Evolutionary conservation across 1,140 invertebrate genomes (phyloP), one percentile per base, ranked within the genome.

Genomic region (Monochamus saltuarius): DNA sequence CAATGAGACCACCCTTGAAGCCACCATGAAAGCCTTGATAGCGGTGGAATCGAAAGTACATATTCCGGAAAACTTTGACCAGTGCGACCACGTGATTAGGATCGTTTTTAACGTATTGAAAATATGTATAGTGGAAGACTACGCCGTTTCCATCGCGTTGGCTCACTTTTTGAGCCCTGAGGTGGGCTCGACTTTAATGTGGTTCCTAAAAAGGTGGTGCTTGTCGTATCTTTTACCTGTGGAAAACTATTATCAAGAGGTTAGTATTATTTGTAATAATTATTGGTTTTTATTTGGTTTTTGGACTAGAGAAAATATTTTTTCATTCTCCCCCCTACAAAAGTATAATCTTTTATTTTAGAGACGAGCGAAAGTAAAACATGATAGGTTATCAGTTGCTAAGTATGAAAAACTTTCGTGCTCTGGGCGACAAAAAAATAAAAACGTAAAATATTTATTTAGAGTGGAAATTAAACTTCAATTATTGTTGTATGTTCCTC

Each of bases 171-270:
- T 94, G 13, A 94, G 91, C 78, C 92, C 92, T 0, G 89, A 94
- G 78, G 82, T 95, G 1, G 86, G 87, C 4, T 85, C 84, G 36
- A 89, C 86, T 1, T 78, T 90, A 17, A 85, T 91, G 55, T 95
- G 91, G 90, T 90, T 93, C 66, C 78, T 95, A 6, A 84, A 85
- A 50, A 83, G 87, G 64, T 94, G 89, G 87, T 84, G 86, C 35
- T 78, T 86, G 37, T 85, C 85, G 9, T 95, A 94, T 73, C 78
- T 94, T 19, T 75, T 90, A 52, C 85, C 86, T 16, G 80, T 82
- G 19, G 86, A 91, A 67, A 82, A 77, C 16, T 81, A 85, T 70
- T 93, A 91, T 71, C 73, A 79, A 19, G 84, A 89, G 78, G 87
- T 87, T 65, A 75, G 52, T 60, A n/a, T 29, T 6, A 6, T 3